Conservation (phyloP, 2,113 vertebrate species). For the Hipposideros armiger region DNA sequence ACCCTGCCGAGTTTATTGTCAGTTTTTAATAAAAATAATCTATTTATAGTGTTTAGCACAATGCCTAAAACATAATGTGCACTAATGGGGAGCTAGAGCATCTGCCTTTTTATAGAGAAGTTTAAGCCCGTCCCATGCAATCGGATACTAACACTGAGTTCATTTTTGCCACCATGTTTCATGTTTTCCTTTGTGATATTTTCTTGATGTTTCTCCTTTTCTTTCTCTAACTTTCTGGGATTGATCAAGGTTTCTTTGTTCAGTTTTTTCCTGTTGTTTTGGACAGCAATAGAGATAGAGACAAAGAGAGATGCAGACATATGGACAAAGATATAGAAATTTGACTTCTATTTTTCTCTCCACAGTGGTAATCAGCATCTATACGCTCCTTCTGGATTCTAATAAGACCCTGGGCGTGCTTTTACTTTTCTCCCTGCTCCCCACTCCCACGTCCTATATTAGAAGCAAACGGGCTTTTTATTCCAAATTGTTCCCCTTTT, state of each 20-base stretch:
- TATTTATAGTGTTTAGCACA: background rate
- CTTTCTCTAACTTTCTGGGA: background rate
- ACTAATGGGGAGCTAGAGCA: background rate
- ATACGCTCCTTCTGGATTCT: background rate
- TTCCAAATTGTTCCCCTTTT: background rate
- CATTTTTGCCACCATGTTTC: background rate
- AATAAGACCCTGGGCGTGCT: background rate
- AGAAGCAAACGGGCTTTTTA: background rate
- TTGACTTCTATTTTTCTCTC: background rate
- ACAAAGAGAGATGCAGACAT: background rate
- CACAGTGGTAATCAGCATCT: background rate
- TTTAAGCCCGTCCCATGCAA: conserved; percentile 2
- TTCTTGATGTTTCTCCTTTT: background rate
- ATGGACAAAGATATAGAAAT: background rate
- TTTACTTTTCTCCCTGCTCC: background rate
- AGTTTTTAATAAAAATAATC: conserved; percentile 11
- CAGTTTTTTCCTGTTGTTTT: conserved; percentile 17
- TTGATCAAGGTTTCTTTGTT: background rate
- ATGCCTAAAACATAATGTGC: background rate
- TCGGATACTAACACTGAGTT: background rate
- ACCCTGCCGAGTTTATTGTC: background rate
- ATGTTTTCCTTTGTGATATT: background rate
- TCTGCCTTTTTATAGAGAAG: background rate
- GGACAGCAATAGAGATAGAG: background rate
- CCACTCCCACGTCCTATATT: background rate